phyloP scores from a whole-genome alignment of 2,888 invertebrate species.

The Ichneumoninae sp. region DNA sequence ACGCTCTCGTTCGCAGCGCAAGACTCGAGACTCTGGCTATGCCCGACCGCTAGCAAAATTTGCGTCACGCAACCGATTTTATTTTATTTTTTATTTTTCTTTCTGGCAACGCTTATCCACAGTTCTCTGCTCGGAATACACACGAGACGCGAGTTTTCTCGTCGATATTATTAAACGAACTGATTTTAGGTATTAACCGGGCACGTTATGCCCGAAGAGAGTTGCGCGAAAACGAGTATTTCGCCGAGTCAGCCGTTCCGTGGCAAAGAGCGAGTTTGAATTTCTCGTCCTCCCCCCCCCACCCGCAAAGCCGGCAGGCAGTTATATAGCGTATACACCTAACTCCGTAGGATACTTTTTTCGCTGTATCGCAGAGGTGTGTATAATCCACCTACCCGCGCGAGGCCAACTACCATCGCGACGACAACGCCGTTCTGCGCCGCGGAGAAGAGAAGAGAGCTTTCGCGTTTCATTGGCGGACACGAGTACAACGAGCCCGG shows the following conservation, averaged over 20 bases:
- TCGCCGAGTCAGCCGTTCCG: constrained; percentile 55
- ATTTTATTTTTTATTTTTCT: too few species aligned
- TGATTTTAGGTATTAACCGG: not conserved
- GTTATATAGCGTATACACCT: constrained; percentile 14
- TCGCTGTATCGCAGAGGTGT: constrained; percentile 26
- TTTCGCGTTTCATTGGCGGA: constrained; percentile 38
- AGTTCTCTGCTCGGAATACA: too few species aligned
- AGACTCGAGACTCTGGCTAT: not conserved
- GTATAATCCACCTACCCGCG: constrained; percentile 35
- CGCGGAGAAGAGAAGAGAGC: not conserved
- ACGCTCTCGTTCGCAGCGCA: not conserved
- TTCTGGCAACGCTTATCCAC: too few species aligned
- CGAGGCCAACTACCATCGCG: constrained; percentile 40
- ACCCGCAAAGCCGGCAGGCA: not conserved
- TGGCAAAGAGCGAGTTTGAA: constrained; percentile 34
- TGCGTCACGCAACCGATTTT: too few species aligned
- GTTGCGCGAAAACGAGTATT: constrained; percentile 52
- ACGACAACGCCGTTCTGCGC: not conserved
- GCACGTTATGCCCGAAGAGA: not conserved
- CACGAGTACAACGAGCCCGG: constrained; percentile 34
- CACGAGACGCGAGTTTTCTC: too few species aligned
- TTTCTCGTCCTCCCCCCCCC: constrained; percentile 31
- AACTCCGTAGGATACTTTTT: constrained; percentile 3
- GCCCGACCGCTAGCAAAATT: too few species aligned
- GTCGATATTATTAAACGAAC: not conserved